phyloP scores from a whole-genome alignment of 2,113 vertebrate species.

The Murina feae region DNA sequence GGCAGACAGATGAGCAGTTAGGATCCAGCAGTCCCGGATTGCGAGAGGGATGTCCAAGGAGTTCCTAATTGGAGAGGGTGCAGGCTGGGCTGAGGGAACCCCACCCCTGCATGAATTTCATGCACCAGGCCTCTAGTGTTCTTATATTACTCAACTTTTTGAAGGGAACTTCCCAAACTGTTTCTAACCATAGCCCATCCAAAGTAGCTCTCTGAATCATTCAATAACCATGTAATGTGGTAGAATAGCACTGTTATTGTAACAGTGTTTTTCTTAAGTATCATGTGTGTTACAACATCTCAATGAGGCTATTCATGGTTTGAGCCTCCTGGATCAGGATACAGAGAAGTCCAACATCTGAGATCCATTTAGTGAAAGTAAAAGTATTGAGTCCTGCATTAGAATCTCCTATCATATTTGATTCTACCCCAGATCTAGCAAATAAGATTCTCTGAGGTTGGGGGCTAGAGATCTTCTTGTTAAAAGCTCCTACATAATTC shows the following conservation, averaged over 20 bases:
- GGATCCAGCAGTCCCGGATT: too few relatives aligned
- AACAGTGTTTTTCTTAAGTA: slow-evolving; percentile 30
- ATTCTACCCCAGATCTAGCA: background rate
- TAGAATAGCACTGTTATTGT: slow-evolving; percentile 15
- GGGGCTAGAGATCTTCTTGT: background rate
- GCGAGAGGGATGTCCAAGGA: too few relatives aligned
- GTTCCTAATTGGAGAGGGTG: too few relatives aligned
- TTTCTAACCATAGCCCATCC: slow-evolving; percentile 15
- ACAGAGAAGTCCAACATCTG: background rate
- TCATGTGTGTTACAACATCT: slow-evolving; percentile 35
- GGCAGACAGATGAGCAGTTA: too few relatives aligned
- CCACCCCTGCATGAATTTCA: too few relatives aligned
- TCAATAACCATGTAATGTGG: background rate
- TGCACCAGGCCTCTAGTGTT: too few relatives aligned
- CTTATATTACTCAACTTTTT: slow-evolving; percentile 11
- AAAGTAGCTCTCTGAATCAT: slow-evolving; percentile 57
- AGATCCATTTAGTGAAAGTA: background rate
- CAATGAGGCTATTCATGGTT: background rate
- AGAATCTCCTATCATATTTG: background rate
- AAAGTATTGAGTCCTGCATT: background rate
- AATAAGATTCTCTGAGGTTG: background rate
- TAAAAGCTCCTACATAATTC: background rate
- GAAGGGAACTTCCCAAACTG: slow-evolving; percentile 44
- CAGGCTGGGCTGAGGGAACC: too few relatives aligned
- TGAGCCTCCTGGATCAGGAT: background rate